Evolutionary conservation across 2,113 vertebrate species (phyloP).

Genomic region (Paraplagusia blochii): DNA sequence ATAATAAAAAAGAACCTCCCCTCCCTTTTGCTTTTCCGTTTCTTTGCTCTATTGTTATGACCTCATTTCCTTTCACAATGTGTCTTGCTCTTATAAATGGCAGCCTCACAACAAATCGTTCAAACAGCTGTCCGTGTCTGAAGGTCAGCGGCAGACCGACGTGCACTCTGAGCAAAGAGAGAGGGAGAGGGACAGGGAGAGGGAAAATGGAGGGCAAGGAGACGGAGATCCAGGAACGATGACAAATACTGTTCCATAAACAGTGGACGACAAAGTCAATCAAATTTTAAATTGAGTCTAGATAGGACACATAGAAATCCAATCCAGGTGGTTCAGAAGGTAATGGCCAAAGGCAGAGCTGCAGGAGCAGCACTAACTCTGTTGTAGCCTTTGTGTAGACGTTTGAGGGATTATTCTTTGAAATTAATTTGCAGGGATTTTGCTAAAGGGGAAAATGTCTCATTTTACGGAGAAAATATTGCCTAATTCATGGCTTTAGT

Average conservation of each 20-base stretch:
- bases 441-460: too few species aligned
- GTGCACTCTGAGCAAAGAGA: slow-evolving; percentile 19
- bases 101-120: slow-evolving; percentile 10
- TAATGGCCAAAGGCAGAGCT: slow-evolving; percentile 9
- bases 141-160: slow-evolving; percentile 37
- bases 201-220: too few species aligned
- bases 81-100: slow-evolving; percentile 8
- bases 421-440: too few species aligned
- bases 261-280: slow-evolving; percentile 18
- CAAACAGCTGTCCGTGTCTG: slow-evolving; percentile 18
- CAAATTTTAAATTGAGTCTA: slow-evolving; percentile 24
- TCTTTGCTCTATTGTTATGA: slow-evolving; percentile 8
- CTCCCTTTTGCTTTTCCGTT: slow-evolving; percentile 18
- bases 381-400: too few species aligned
- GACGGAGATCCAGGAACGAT: slow-evolving; percentile 1
- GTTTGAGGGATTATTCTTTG: too few species aligned
- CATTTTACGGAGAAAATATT: too few species aligned
- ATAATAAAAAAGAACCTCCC: not conserved
- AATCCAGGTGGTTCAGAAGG: slow-evolving; percentile 7
- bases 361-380: not conserved
- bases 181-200: slow-evolving; percentile 15
- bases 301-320: slow-evolving; percentile 23
- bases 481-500: too few species aligned
- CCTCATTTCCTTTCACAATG: slow-evolving; percentile 23
- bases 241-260: slow-evolving; percentile 15